A percentile compares a stretch with the other conserved stretches of the same genome.
These are phyloP conservation scores for Corythornis madagascariensis DNA, from an alignment of 2,113 vertebrate species.

Conservation along the genomic window DNA sequence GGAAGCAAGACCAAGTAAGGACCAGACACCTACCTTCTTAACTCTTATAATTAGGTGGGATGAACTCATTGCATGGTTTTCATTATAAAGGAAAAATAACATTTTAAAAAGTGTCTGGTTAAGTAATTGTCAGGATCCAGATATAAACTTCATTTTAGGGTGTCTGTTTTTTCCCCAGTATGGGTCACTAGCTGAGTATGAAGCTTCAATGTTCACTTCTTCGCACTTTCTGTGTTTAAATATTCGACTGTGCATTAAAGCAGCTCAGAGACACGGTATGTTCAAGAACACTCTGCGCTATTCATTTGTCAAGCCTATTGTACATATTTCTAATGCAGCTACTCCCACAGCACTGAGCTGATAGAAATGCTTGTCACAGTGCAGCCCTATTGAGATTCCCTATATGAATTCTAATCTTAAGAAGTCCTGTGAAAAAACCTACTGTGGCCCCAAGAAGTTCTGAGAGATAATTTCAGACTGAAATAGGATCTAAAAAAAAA, in stretches of 20 bases:
- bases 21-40: not conserved
- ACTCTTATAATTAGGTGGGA: not conserved
- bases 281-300: not conserved
- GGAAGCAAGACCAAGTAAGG: not conserved
- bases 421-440: not conserved
- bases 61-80: not conserved
- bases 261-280: not conserved
- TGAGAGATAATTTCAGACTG: not conserved
- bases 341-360: not conserved
- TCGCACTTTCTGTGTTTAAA: not conserved
- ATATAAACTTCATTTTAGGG: not conserved
- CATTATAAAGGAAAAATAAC: not conserved
- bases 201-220: not conserved
- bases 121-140: not conserved
- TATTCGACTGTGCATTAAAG: constrained; percentile 2
- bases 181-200: not conserved
- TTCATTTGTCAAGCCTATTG: constrained; percentile 36
- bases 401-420: not conserved
- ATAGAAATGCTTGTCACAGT: not conserved
- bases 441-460: not conserved
- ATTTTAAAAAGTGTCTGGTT: not conserved
- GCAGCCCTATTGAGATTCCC: not conserved
- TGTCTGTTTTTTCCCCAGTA: not conserved
- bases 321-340: constrained; percentile 30
- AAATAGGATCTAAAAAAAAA: not conserved